phyloP scores from a whole-genome alignment of 1,140 invertebrate species.

The Melanaphis sacchari region DNA sequence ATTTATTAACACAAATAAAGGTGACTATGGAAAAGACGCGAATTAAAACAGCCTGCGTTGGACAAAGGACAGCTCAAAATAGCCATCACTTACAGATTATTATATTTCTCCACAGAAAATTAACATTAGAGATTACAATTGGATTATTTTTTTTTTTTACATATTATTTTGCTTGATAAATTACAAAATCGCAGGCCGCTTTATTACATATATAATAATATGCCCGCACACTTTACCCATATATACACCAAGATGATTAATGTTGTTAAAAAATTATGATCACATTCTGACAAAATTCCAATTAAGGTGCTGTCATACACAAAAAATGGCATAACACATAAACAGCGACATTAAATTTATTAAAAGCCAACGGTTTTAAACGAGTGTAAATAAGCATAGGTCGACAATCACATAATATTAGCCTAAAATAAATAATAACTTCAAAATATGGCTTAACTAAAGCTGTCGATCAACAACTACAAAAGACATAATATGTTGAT shows the following conservation, averaged over 20 bases:
- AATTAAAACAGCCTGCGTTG: background rate
- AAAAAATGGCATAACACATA: background rate
- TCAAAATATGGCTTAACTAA: background rate
- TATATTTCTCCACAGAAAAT: background rate
- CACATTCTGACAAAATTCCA: fast-evolving
- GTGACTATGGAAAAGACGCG: background rate
- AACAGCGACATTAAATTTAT: background rate
- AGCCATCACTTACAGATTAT: background rate
- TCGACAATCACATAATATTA: background rate
- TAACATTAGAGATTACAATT: too few relatives aligned
- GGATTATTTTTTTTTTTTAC: background rate
- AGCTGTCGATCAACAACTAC: background rate
- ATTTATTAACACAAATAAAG: background rate
- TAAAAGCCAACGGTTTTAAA: background rate
- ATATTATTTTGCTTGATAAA: background rate
- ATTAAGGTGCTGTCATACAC: background rate
- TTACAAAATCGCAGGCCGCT: background rate
- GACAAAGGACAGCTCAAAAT: background rate
- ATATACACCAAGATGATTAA: background rate
- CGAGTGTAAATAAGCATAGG: background rate
- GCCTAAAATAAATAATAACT: background rate
- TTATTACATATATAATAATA: background rate
- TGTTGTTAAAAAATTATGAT: background rate
- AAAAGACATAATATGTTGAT: background rate
- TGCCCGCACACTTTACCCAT: background rate